These are phyloP conservation scores for Protonemura montana DNA, from an alignment of 2,888 invertebrate species.

Conservation along the genomic window DNA sequence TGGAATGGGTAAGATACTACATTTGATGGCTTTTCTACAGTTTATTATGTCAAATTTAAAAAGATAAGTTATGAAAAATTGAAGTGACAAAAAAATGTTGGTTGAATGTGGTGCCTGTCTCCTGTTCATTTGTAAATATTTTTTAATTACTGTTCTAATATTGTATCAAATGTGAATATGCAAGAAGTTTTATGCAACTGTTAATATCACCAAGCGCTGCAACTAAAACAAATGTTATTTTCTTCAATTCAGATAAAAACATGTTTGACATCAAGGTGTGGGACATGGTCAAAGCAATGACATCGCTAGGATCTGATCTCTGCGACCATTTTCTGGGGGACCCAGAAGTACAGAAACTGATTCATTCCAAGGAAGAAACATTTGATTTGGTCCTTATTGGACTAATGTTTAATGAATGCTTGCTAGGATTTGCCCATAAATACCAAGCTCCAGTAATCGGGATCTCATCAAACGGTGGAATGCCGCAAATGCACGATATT, in stretches of 20 bases:
- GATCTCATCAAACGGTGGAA: conserved; percentile 20
- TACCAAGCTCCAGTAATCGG: conserved; percentile 13
- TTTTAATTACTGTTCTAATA: too few species aligned
- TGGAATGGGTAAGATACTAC: not conserved
- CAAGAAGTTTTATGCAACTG: too few species aligned
- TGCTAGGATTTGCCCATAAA: conserved; percentile 29
- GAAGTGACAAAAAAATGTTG: too few species aligned
- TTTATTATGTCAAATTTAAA: too few species aligned
- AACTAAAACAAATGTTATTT: too few species aligned
- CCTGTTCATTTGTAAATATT: too few species aligned
- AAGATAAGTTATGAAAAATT: too few species aligned
- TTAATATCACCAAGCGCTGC: too few species aligned
- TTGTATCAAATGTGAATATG: too few species aligned
- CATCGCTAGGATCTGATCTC: not conserved
- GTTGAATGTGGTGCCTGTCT: too few species aligned
- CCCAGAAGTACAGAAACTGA: not conserved
- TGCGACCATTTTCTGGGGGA: conserved; percentile 1
- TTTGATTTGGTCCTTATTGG: conserved; percentile 44
- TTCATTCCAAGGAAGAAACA: conserved; percentile 36
- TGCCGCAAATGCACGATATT: not conserved
- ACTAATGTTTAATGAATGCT: conserved; percentile 30
- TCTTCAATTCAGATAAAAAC: not conserved
- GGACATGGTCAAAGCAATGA: not conserved
- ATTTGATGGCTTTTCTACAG: too few species aligned
- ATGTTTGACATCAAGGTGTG: not conserved